These are phyloP conservation scores for Saccopteryx leptura DNA, from an alignment of 2,113 vertebrate genomes.

Conservation along the genomic window DNA sequence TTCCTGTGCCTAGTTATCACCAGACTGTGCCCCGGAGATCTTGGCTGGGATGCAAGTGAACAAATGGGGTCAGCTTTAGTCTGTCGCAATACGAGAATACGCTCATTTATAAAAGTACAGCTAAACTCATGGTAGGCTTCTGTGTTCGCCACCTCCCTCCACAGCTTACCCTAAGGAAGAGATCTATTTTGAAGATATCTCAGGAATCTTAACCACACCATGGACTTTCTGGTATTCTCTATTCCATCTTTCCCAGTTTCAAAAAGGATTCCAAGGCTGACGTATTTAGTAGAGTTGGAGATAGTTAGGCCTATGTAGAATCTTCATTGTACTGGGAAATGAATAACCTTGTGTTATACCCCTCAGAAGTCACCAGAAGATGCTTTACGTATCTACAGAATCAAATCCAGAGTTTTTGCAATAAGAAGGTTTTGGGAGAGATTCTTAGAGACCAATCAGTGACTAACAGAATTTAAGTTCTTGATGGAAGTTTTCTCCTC, in stretches of 20 bases:
- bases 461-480: neutral
- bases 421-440: neutral
- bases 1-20: neutral
- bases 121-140: neutral
- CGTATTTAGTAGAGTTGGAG: neutral
- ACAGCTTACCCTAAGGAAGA: constrained; percentile 16
- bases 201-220: neutral
- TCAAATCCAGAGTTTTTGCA: neutral
- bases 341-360: neutral
- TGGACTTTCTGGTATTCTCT: neutral
- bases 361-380: constrained; percentile 13
- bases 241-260: neutral
- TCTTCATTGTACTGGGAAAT: neutral
- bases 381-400: neutral
- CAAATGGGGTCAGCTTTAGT: neutral
- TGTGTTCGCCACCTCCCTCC: neutral
- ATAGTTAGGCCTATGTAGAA: neutral
- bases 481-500: neutral
- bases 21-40: neutral
- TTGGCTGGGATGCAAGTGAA: neutral
- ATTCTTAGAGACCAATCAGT: neutral
- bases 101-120: neutral
- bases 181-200: constrained; percentile 26
- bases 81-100: neutral
- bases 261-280: constrained; percentile 22